phyloP scores from a whole-genome alignment of 2,888 invertebrate genomes.

The Liodrosophila aerea region DNA sequence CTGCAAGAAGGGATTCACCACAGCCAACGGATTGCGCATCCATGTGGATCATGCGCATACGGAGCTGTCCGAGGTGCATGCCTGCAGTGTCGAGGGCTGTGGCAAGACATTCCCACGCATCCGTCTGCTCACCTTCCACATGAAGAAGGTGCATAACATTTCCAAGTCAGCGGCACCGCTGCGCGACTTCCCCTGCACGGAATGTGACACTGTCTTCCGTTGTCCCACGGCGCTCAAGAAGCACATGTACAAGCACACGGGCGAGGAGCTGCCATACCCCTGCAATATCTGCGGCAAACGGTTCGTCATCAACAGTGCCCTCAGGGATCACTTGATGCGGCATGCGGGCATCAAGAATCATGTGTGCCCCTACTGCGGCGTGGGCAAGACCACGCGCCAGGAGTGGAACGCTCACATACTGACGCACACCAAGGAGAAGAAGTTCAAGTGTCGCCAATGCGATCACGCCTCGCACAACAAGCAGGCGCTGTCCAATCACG shows the following conservation, averaged over 20 bases:
- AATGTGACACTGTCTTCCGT: constrained; percentile 80
- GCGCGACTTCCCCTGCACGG: constrained; percentile 78
- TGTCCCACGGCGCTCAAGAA: constrained; percentile 80
- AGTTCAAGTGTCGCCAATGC: constrained; percentile 80
- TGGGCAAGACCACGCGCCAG: constrained; percentile 80
- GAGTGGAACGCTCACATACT: constrained; percentile 81
- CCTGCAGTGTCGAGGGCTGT: constrained; percentile 78
- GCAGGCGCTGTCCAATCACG: constrained; percentile 77
- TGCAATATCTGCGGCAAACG: constrained; percentile 80
- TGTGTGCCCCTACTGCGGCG: constrained; percentile 80
- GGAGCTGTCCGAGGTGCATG: constrained; percentile 74
- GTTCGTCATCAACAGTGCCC: constrained; percentile 80
- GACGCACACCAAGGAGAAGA: constrained; percentile 80
- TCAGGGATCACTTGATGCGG: constrained; percentile 80
- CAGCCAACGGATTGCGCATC: constrained; percentile 74
- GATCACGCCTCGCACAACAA: constrained; percentile 79
- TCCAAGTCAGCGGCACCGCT: constrained; percentile 72
- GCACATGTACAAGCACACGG: constrained; percentile 80
- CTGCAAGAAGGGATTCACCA: constrained; percentile 79
- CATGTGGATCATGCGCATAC: constrained; percentile 79
- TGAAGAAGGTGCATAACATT: constrained; percentile 74
- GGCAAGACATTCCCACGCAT: constrained; percentile 76
- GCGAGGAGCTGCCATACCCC: constrained; percentile 79
- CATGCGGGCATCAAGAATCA: constrained; percentile 82
- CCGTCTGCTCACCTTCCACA: constrained; percentile 78